A percentile compares a stretch with the other conserved stretches of the same genome.
Evolutionary conservation across 1,140 invertebrate genomes (phyloP).

Genomic region (Trialeurodes vaporariorum): DNA sequence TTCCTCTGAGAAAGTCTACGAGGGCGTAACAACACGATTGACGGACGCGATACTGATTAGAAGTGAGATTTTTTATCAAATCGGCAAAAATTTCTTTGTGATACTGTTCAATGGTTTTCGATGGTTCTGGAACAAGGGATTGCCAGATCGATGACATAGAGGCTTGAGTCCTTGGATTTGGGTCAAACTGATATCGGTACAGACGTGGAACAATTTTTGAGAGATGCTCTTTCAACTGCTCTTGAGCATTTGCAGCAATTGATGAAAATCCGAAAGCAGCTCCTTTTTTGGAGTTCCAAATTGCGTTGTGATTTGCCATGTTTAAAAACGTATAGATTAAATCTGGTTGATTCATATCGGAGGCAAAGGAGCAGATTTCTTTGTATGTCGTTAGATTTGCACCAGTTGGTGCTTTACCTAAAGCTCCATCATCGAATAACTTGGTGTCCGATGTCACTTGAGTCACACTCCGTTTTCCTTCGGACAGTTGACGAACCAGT

Average conservation of each 20-base stretch:
- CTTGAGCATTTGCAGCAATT: slow-evolving; percentile 64
- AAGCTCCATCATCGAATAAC: slow-evolving; percentile 78
- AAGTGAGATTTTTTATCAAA: slow-evolving; percentile 65
- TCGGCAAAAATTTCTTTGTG: slow-evolving; percentile 77
- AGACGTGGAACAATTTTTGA: slow-evolving; percentile 77
- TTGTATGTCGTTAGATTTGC: slow-evolving; percentile 63
- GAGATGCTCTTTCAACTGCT: slow-evolving; percentile 67
- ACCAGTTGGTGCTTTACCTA: slow-evolving; percentile 58
- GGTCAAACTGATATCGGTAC: slow-evolving; percentile 83
- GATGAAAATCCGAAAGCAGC: slow-evolving; percentile 84
- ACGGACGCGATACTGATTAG: slow-evolving; percentile 73
- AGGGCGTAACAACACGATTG: slow-evolving; percentile 83
- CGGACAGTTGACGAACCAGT: slow-evolving; percentile 67
- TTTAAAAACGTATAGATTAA: slow-evolving; percentile 92
- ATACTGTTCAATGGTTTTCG: slow-evolving; percentile 76
- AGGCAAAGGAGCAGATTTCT: slow-evolving; percentile 84
- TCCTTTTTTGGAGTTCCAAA: slow-evolving; percentile 84
- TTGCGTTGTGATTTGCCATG: slow-evolving; percentile 82
- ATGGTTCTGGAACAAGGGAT: slow-evolving; percentile 71
- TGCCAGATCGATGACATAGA: slow-evolving; percentile 89
- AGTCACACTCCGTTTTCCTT: slow-evolving; percentile 54
- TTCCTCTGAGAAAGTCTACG: slow-evolving; percentile 57
- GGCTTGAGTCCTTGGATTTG: slow-evolving; percentile 76
- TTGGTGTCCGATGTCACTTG: slow-evolving; percentile 70
- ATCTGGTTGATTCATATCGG: slow-evolving; percentile 87